phyloP scores from a whole-genome alignment of 2,888 invertebrate species.

The Electrophaes corylata region DNA sequence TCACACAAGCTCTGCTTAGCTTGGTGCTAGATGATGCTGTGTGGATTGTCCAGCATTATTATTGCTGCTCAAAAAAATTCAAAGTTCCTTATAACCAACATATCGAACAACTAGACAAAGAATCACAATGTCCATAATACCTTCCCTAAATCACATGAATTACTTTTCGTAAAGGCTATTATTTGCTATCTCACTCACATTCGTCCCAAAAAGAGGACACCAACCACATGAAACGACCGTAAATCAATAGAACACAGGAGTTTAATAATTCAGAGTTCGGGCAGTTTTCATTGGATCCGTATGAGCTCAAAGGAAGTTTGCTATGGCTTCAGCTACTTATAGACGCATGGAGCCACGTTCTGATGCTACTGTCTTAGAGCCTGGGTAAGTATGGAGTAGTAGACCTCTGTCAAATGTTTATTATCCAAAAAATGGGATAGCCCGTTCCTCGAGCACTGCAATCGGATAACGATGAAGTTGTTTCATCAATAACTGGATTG shows the following conservation, averaged over 20 bases:
- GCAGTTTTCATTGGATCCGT: constrained; percentile 37
- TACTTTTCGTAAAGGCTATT: constrained; percentile 7
- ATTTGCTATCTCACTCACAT: constrained; percentile 22
- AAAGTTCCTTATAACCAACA: background rate
- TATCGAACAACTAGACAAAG: constrained; percentile 10
- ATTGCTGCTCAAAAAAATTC: too few species aligned
- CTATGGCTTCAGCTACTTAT: background rate
- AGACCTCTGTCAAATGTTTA: too few species aligned
- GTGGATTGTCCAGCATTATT: too few species aligned
- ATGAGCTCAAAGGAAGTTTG: background rate
- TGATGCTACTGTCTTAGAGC: background rate
- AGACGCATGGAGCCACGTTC: background rate
- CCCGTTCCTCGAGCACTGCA: too few species aligned
- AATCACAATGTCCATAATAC: constrained; percentile 12
- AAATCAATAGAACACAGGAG: constrained; percentile 39
- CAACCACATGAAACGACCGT: constrained; percentile 29
- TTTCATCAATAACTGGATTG: too few species aligned
- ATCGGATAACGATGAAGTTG: too few species aligned
- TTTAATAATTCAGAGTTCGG: constrained; percentile 43
- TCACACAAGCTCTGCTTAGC: too few species aligned
- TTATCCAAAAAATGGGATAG: too few species aligned
- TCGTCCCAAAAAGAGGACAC: constrained; percentile 15
- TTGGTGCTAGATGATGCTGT: too few species aligned
- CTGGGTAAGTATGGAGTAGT: too few species aligned
- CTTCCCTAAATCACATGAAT: constrained; percentile 14